phyloP scores from a whole-genome alignment of 1,140 invertebrate genomes.

The Euura saliciscinereae region DNA sequence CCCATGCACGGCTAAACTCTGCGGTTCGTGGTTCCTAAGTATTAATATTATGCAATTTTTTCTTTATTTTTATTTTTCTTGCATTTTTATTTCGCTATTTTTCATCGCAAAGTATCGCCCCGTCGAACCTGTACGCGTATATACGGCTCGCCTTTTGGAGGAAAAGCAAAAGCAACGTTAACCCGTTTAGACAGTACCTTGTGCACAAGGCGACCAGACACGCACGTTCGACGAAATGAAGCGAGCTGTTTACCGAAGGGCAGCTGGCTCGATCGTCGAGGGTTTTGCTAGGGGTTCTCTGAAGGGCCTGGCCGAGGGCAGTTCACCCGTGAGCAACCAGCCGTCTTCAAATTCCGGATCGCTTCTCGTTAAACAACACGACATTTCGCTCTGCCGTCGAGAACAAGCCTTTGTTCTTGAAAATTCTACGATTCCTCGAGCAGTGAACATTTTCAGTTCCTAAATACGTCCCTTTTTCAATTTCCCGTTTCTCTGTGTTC shows the following conservation, averaged over 20 bases:
- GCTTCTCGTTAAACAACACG: background rate
- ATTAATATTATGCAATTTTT: slow-evolving; percentile 2
- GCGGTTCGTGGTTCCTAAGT: too few relatives aligned
- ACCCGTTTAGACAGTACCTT: background rate
- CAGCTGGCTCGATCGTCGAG: background rate
- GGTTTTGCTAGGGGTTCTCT: background rate
- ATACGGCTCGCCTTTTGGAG: background rate
- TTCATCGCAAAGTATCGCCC: too few relatives aligned
- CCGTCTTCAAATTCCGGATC: background rate
- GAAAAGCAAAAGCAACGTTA: background rate
- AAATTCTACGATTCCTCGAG: too few relatives aligned
- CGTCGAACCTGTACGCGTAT: too few relatives aligned
- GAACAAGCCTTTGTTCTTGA: too few relatives aligned
- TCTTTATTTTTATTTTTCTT: background rate
- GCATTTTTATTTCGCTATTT: background rate
- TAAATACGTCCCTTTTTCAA: too few relatives aligned
- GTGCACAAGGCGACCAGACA: background rate
- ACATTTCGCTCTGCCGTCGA: too few relatives aligned
- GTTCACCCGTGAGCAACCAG: background rate
- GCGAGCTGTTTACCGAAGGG: background rate
- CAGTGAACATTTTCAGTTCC: too few relatives aligned
- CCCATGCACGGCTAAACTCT: background rate
- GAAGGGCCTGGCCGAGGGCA: background rate
- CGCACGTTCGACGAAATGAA: background rate
- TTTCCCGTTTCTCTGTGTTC: too few relatives aligned